Conservation (phyloP, 2,113 vertebrate genomes). For the Myotis brandtii region DNA sequence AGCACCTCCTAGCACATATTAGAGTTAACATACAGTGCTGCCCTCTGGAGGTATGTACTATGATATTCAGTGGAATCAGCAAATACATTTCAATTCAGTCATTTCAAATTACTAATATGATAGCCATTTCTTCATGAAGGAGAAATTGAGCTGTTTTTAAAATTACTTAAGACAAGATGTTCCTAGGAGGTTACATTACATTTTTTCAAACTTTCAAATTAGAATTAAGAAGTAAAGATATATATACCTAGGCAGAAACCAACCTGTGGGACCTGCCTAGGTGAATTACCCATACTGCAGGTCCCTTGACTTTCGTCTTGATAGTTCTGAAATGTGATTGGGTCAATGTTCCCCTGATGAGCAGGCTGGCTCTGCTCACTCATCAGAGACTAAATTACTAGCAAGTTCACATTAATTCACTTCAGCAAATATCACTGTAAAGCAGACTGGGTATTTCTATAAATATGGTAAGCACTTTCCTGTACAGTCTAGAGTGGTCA, state of each 20-base stretch:
- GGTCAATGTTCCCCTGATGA: not conserved
- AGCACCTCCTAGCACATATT: too few relatives aligned
- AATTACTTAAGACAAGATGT: not conserved
- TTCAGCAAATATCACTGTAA: not conserved
- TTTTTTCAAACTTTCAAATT: conserved; percentile 27
- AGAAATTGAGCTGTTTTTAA: not conserved
- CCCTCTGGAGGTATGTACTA: not conserved
- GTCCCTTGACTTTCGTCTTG: not conserved
- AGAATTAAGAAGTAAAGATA: conserved; percentile 21
- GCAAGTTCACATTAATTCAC: not conserved
- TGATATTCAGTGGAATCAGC: not conserved
- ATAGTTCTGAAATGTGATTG: not conserved
- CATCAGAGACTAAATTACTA: not conserved
- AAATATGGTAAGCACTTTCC: not conserved
- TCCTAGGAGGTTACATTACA: not conserved
- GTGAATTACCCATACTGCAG: not conserved
- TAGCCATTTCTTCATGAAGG: not conserved
- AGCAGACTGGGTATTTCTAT: not conserved
- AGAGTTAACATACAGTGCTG: not conserved
- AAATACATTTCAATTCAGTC: not conserved
- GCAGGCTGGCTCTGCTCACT: not conserved
- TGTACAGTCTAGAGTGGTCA: not conserved
- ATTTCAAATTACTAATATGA: not conserved
- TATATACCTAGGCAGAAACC: not conserved
- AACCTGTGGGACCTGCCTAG: not conserved